These are phyloP conservation scores for Okamejei kenojei DNA, from an alignment of 2,797 vertebrate species.

Conservation along the genomic window DNA sequence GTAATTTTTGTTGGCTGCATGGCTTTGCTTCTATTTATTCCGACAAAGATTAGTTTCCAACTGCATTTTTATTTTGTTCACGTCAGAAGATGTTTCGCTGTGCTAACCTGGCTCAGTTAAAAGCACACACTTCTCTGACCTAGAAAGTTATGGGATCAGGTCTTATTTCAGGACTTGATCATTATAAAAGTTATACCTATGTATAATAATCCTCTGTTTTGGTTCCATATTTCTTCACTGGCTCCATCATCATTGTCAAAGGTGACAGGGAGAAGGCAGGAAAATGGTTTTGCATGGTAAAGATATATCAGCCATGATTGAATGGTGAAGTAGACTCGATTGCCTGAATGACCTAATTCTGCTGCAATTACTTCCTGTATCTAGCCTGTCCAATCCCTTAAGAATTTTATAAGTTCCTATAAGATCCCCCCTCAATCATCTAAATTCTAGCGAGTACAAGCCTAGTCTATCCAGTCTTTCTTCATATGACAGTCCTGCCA, in stretches of 20 bases:
- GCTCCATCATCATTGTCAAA: not conserved
- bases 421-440: no score
- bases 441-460: no score
- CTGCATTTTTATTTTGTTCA: not conserved
- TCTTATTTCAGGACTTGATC: not conserved
- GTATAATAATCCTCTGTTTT: not conserved
- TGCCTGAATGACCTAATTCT: no score
- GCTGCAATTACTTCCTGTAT: no score
- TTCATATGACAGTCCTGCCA: no score
- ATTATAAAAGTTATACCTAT: not conserved
- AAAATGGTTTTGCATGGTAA: no score
- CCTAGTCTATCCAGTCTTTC: no score
- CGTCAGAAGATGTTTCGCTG: not conserved
- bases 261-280: no score
- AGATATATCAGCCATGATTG: no score
- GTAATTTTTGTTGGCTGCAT: not conserved
- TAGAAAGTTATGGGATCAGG: not conserved
- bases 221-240: not conserved
- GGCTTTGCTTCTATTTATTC: not conserved
- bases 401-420: no score
- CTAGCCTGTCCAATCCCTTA: no score
- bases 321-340: no score
- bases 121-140: not conserved
- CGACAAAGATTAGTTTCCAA: not conserved
- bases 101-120: not conserved